phyloP scores from a whole-genome alignment of 2,888 invertebrate species.

The Allacma fusca region DNA sequence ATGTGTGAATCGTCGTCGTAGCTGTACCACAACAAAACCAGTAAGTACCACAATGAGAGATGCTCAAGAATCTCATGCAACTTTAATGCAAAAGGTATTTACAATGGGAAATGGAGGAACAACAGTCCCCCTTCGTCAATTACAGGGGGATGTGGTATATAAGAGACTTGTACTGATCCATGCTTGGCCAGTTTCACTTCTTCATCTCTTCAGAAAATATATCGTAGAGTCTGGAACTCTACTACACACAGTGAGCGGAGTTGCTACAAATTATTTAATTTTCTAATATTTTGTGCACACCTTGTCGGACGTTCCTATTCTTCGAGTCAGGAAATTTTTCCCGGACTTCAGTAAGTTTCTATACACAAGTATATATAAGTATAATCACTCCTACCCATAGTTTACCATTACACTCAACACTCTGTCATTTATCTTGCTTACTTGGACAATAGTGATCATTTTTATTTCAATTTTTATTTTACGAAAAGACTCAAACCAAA shows the following conservation, averaged over 20 bases:
- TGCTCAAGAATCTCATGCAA: neutral
- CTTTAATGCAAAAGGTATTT: slow-evolving; percentile 9
- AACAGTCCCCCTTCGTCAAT: slow-evolving; percentile 18
- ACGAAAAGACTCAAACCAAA: no score
- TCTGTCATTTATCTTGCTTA: no score
- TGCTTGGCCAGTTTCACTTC: slow-evolving; percentile 44
- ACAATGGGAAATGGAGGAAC: slow-evolving; percentile 4
- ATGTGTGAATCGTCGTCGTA: slow-evolving; percentile 13
- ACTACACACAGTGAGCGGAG: slow-evolving; percentile 13
- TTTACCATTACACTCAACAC: no score
- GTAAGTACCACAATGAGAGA: neutral
- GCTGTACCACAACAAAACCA: neutral
- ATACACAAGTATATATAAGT: neutral
- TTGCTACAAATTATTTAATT: neutral
- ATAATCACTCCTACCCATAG: no score
- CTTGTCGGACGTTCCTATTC: slow-evolving; percentile 22
- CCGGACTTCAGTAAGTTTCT: slow-evolving; percentile 36
- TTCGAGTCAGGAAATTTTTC: slow-evolving; percentile 22
- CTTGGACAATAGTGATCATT: no score
- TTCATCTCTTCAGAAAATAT: slow-evolving; percentile 26
- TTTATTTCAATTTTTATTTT: no score
- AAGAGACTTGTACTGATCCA: slow-evolving; percentile 41
- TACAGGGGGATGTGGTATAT: slow-evolving; percentile 39
- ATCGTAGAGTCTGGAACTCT: slow-evolving; percentile 35
- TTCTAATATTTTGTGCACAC: neutral